phyloP scores from a whole-genome alignment of 1,140 invertebrate species.

The Diabrotica virgifera region DNA sequence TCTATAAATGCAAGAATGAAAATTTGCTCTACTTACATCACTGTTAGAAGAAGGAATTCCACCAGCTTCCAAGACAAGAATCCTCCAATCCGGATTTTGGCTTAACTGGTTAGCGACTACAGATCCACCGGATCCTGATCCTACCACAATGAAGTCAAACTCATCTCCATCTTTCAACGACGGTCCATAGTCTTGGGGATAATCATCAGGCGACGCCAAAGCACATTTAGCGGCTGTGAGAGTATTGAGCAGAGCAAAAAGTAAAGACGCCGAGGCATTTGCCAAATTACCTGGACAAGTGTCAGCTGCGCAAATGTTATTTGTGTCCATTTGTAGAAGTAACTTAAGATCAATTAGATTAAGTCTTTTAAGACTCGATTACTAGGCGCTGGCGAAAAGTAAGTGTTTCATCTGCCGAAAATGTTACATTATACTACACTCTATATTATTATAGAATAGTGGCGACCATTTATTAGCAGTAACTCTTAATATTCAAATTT shows the following conservation, averaged over 20 bases:
- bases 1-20: no score
- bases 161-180: slow-evolving; percentile 27
- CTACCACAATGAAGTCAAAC: slow-evolving; percentile 39
- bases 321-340: no score
- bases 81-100: slow-evolving; percentile 30
- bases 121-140: slow-evolving; percentile 33
- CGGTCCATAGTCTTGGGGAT: slow-evolving; percentile 22
- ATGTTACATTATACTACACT: no score
- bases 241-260: slow-evolving; percentile 31
- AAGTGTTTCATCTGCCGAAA: no score
- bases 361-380: no score
- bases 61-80: slow-evolving; percentile 38
- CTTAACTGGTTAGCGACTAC: slow-evolving; percentile 34
- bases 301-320: background rate
- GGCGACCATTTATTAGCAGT: no score
- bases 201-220: slow-evolving; percentile 21
- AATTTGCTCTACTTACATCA: slow-evolving; percentile 26
- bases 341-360: no score
- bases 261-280: slow-evolving; percentile 25
- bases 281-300: slow-evolving; percentile 23
- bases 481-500: no score
- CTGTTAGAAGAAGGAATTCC: slow-evolving; percentile 28
- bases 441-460: no score
- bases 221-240: slow-evolving; percentile 25
- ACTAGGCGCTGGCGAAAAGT: no score